These are phyloP conservation scores for Motacilla alba DNA, from an alignment of 2,113 vertebrate genomes.

Conservation along the genomic window DNA sequence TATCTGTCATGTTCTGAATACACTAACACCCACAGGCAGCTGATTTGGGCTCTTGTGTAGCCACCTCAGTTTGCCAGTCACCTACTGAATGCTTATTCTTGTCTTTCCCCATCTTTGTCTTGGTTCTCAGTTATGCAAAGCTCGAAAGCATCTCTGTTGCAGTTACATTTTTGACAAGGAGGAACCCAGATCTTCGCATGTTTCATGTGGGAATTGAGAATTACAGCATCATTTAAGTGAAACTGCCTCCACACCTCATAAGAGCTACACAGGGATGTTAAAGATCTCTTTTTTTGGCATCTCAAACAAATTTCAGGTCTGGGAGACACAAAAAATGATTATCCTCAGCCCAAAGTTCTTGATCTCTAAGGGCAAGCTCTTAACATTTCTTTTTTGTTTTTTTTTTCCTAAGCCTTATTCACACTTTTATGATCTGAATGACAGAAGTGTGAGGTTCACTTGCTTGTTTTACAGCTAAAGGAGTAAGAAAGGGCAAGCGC, in stretches of 20 bases:
- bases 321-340: background rate
- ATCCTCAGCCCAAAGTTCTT: background rate
- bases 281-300: background rate
- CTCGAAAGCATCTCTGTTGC: background rate
- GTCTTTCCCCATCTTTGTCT: background rate
- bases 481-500: background rate
- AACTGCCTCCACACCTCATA: fast-evolving
- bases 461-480: background rate
- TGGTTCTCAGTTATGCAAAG: background rate
- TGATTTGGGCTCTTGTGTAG: background rate
- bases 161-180: background rate
- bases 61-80: background rate
- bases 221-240: background rate
- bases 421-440: background rate
- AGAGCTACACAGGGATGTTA: background rate
- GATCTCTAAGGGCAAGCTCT: background rate
- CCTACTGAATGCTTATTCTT: background rate
- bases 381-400: background rate
- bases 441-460: background rate
- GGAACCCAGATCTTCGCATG: background rate
- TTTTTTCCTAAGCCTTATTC: background rate
- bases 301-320: background rate
- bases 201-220: background rate
- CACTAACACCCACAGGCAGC: background rate
- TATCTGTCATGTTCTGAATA: background rate